Base-by-base conservation (phyloP, 1,140 invertebrate genomes). In the Megalonaias nervosa region DNA sequence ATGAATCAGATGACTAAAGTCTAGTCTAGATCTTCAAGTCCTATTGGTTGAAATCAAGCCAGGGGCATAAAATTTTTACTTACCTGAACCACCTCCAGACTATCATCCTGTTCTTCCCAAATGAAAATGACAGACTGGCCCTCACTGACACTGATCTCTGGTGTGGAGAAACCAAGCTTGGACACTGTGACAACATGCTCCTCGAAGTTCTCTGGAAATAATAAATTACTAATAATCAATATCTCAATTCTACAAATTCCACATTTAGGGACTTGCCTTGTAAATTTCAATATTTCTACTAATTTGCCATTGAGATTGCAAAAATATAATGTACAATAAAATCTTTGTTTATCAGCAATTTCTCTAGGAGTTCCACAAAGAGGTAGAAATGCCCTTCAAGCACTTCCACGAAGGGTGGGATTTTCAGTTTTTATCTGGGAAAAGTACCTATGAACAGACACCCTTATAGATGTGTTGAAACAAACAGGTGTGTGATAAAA, bases 91-190 rank as follows among this genome's bases (percentile, higher is more conserved):
- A 73, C 59, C 64, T 77, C 76, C 9, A 69, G 69, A 31, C 56
- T 15, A 14, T 69, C 74, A 26, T 48, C 19, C 13, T 75, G 31
- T 4, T 75, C 61, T 38, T 75, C 64, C 69, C 71, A 71, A n/a
- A 80, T 31, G 62, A 77, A 75, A 14, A 77, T 79, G 58, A 81
- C 75, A 57, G 71, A 83, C 84, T 89, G 87, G 31, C 89, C 88
- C 75, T 89, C 88, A 81, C 86, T 89, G 17, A 90, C 81, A 57
- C 74, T 78, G 13, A 89, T 72, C 64, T 89, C 84, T 67, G 84
- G 84, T 16, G 83, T 58, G 60, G 81, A 70, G 69, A 90, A 90
- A 72, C 89, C 89, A 79, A 79, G 83, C 58, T 82, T 79, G n/a
- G 82, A 80, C 11, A 90, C 84, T 26, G 81, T 76, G n/a, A 90